Evolutionary conservation across 1,140 invertebrate species (phyloP), one percentile per base, ranked within the genome.

Genomic region (Megathymus violae): DNA sequence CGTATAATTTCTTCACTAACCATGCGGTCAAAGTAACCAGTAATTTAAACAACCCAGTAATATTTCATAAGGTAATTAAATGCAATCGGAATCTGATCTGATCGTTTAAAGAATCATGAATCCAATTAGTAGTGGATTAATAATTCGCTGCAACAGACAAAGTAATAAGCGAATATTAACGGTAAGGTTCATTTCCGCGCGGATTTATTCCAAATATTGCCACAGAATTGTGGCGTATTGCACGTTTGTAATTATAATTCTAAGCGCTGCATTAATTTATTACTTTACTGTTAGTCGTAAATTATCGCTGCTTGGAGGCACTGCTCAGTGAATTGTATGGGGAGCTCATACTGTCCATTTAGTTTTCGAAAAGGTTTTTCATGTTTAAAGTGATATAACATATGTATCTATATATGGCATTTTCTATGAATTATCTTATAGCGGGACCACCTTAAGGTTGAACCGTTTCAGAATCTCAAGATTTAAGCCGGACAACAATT

Each of bases 161-260:
- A 36, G 27, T 31, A 9, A 36, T 36, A 11, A 36, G 34, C 34
- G 10, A 36, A 36, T 36, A 36, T 31, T 31, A 36, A 36, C 34
- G 1, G 2, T 36, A 36, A 11, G n/a, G 9, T 31, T 36, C 3
- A 31, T 31, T 22, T 4, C 34, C 34, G 34, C 34, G 34, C 11
- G 34, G 4, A 36, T n/a, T 11, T 36, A 36, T 36, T 36, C 34
- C 34, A 36, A 36, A n/a, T 36, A 31, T 31, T 31, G 4, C 27
- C 27, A 31, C 3, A 31, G 27, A 4, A 36, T 36, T 36, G 34
- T n/a, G 34, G n/a, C 34, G 34, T 36, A 11, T 11, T 36, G 34
- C 34, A 11, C 1, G 34, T n/a, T n/a, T 36, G 34, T 36, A 36
- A 36, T 36, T 36, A 36, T 36, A 36, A 36, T 36, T 36, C 34